Percentiles rank a stretch among this genome's conserved stretches.
These are phyloP conservation scores for Chouioia cunea DNA, from an alignment of 2,888 invertebrate genomes.

Conservation along the genomic window DNA sequence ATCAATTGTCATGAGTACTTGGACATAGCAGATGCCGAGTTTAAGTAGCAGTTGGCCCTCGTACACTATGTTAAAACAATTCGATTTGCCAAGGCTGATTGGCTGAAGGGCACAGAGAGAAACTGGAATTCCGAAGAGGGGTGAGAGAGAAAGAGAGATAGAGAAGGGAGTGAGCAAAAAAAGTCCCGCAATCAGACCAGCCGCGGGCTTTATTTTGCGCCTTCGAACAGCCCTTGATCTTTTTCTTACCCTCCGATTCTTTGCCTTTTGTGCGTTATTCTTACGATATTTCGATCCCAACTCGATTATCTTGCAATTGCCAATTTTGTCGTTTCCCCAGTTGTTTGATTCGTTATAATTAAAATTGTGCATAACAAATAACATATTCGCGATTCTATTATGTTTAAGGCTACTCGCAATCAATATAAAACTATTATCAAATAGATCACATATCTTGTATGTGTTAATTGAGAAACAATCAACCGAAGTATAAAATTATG, in stretches of 20 bases:
- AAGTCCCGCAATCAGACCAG: conserved; percentile 64
- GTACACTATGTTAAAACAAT: conserved; percentile 64
- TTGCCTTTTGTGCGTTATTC: conserved; percentile 19
- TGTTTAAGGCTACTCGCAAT: too few species aligned
- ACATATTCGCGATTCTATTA: too few species aligned
- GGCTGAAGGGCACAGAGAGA: conserved; percentile 48
- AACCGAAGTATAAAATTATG: too few species aligned
- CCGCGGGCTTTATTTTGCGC: conserved; percentile 58
- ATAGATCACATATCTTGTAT: too few species aligned
- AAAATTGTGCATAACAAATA: too few species aligned
- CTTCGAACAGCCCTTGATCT: conserved; percentile 15
- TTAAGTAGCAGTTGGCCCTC: conserved; percentile 67
- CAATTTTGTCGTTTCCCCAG: background rate
- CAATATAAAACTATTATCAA: too few species aligned
- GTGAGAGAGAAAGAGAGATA: conserved; percentile 39
- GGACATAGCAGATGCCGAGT: conserved; percentile 61
- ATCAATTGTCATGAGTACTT: background rate
- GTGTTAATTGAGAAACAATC: too few species aligned
- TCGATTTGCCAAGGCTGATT: conserved; percentile 66
- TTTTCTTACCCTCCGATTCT: conserved; percentile 6
- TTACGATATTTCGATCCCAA: background rate
- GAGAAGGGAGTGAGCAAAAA: conserved; percentile 52
- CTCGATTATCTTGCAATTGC: background rate
- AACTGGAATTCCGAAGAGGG: background rate
- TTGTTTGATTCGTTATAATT: background rate